Evolutionary conservation across 2,888 invertebrate species (phyloP), one percentile per base, ranked within the genome.

Genomic region (Cerastis rubricosa): DNA sequence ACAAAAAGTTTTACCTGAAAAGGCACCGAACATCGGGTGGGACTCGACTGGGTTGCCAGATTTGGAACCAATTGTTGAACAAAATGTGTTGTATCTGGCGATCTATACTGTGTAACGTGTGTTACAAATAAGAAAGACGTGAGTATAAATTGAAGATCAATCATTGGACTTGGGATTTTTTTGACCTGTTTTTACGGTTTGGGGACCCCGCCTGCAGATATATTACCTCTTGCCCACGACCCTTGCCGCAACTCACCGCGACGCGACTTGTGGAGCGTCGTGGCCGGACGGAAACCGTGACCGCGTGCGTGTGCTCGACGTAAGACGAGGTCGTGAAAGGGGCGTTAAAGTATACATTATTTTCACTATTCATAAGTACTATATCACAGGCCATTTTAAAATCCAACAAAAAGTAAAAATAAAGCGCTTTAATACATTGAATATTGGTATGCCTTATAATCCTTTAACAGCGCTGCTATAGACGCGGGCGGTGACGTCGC

Each of bases 371-470:
- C 19, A 22, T 51, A 51, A 51, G 51, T 51, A 51, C 4, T 51
- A 1, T 4, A 54, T 54, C 54, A 54, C n/a, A 11, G 65, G 1
- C 11, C 9, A 35, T 51, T 63, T 45, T 45, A 54, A 17, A 51
- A 71, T 69, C 45, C 8, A 35, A 14, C 29, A 59, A 43, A 78
- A 74, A 51, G 2, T 14, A 59, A 83, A 76, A 63, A 43, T 61
- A 54, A 75, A 72, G 22, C 19, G 11, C 40, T 54, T 54, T 5
- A 66, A 45, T 22, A 59, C n/a, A n/a, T n/a, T n/a, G 19, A 43
- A 54, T 64, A 71, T 59, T 64, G n/a, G 45, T 72, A 79, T n/a
- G 84, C 76, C 66, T 47, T 35, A 25, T 76, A 78, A 87, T 85
- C 75, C 69, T 11, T 63, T 76, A 76, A 70, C 25, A 71, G 63